Evolutionary conservation across 2,113 vertebrate genomes (phyloP).

Genomic region (Capra hircus): DNA sequence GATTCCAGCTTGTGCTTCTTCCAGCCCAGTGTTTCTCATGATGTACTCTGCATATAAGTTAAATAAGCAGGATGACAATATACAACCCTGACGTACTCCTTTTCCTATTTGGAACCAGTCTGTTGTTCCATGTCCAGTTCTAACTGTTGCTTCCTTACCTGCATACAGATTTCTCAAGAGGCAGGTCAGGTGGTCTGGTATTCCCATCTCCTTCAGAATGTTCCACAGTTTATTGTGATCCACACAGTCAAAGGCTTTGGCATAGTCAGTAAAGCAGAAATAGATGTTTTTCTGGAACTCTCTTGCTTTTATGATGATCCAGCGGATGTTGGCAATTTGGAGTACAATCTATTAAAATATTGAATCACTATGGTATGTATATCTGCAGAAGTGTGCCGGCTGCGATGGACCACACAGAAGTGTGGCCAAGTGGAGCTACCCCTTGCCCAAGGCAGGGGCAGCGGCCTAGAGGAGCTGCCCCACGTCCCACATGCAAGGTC

Average conservation of each 20-base stretch:
- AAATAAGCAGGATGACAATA: not conserved
- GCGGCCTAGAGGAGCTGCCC: too few relatives aligned
- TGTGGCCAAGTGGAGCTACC: too few relatives aligned
- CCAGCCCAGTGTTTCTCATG: not conserved
- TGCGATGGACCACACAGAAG: fast-evolving
- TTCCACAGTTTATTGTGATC: not conserved
- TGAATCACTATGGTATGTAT: not conserved
- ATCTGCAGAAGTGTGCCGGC: fast-evolving
- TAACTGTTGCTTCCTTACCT: too few relatives aligned
- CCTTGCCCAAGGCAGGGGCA: too few relatives aligned
- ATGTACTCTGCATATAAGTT: not conserved
- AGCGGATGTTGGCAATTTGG: fast-evolving
- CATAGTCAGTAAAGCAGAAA: not conserved
- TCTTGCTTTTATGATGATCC: not conserved
- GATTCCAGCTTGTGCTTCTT: not conserved
- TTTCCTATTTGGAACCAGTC: not conserved
- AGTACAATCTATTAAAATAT: not conserved
- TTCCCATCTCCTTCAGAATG: not conserved
- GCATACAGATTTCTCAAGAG: too few relatives aligned
- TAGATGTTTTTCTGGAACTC: not conserved
- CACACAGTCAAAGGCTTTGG: not conserved
- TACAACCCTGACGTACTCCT: not conserved
- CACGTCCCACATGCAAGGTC: too few relatives aligned
- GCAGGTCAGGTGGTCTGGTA: too few relatives aligned
- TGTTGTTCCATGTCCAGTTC: not conserved